Percentiles rank a stretch among this genome's conserved stretches.
Conservation (phyloP, 2,113 vertebrate genomes). For the Campylomormyrus tamandua region DNA sequence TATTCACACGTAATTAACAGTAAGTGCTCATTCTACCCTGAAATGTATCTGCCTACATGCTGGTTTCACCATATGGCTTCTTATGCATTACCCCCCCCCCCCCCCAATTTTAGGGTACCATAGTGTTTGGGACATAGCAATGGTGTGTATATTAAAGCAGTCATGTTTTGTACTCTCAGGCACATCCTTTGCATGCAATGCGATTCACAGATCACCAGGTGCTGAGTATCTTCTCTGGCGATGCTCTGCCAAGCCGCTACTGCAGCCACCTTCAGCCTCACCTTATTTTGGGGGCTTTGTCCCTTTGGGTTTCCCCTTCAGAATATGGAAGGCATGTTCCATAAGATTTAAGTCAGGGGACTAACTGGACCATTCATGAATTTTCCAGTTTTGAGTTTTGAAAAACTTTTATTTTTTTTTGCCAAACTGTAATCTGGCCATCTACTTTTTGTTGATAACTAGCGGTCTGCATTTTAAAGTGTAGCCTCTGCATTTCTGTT, state of each 20-base stretch:
- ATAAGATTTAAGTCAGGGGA: not conserved
- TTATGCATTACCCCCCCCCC: not conserved
- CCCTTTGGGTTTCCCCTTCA: not conserved
- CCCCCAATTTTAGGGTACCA: not conserved
- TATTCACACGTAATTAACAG: not conserved
- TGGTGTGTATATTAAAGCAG: not conserved
- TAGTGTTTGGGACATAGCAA: not conserved
- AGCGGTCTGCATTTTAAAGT: conserved; percentile 9
- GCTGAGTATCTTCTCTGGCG: not conserved
- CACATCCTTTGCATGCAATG: not conserved
- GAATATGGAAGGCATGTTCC: not conserved
- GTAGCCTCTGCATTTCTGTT: conserved; percentile 7
- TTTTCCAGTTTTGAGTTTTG: not conserved
- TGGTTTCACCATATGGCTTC: not conserved
- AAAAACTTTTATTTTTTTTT: conserved; percentile 2
- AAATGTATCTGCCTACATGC: not conserved
- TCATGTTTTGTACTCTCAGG: not conserved
- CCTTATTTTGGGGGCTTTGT: not conserved
- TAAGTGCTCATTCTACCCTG: not conserved
- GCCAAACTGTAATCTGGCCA: conserved; percentile 7
- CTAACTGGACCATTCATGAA: not conserved
- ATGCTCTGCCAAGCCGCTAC: not conserved
- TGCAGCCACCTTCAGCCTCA: conserved; percentile 9
- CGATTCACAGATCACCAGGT: conserved; percentile 2
- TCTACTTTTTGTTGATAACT: not conserved